Percentiles rank a stretch among this genome's conserved stretches.
Conservation (phyloP, 2,113 vertebrate species). For the Brachirus orientalis region DNA sequence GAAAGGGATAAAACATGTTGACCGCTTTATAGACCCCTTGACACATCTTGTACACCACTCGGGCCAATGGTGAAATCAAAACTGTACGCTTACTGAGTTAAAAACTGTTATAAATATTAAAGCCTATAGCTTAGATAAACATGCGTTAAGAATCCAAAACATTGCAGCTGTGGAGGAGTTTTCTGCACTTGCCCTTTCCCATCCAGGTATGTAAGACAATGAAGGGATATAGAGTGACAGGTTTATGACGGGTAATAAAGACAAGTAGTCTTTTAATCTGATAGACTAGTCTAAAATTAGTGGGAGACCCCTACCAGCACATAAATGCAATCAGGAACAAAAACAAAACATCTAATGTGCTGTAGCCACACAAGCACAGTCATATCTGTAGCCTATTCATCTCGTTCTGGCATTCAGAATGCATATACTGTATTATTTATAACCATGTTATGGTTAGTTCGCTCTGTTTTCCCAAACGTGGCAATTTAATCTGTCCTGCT, state of each 20-base stretch:
- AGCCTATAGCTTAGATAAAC: constrained; percentile 43
- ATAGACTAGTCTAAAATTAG: not conserved
- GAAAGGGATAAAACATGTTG: constrained; percentile 60
- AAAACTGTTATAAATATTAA: constrained; percentile 57
- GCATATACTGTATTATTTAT: not conserved
- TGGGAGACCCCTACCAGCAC: not conserved
- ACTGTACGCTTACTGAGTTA: constrained; percentile 49
- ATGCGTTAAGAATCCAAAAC: constrained; percentile 21
- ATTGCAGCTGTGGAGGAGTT: constrained; percentile 25
- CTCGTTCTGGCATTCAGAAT: not conserved
- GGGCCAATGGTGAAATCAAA: constrained; percentile 62
- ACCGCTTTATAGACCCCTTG: constrained; percentile 57
- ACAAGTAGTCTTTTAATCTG: constrained; percentile 27
- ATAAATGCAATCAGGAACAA: not conserved
- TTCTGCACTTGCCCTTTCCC: constrained; percentile 34
- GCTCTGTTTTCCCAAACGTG: constrained; percentile 17
- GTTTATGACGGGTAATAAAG: constrained; percentile 35
- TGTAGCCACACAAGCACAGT: not conserved
- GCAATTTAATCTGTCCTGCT: not conserved
- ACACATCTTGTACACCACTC: constrained; percentile 43
- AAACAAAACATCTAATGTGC: not conserved
- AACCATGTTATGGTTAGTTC: not conserved
- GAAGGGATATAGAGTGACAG: constrained; percentile 12
- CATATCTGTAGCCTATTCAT: not conserved
- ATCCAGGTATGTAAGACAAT: constrained; percentile 25